Evolutionary conservation across 2,888 invertebrate genomes (phyloP).

Genomic region (Cheiracanthium punctorium): DNA sequence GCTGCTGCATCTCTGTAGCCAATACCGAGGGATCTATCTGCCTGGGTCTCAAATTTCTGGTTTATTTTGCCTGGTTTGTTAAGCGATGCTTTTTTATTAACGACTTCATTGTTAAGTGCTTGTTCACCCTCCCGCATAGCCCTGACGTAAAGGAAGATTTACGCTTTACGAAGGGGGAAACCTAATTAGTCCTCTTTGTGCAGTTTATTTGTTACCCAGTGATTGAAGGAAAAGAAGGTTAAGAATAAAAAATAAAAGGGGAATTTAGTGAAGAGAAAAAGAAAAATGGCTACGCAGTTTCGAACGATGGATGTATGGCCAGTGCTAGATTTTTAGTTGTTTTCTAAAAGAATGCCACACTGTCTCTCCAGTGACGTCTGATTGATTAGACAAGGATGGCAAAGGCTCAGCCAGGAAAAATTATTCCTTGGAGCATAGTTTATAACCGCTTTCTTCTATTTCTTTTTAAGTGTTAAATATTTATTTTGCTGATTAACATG

Average conservation of each 20-base stretch:
- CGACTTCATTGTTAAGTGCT: constrained; percentile 54
- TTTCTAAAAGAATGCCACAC: constrained; percentile 42
- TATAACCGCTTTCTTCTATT: background rate
- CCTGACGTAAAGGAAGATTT: constrained; percentile 61
- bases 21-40: background rate
- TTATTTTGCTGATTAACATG: background rate
- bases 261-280: background rate
- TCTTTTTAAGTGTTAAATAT: background rate
- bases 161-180: constrained; percentile 38
- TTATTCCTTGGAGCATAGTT: background rate
- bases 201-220: constrained; percentile 60
- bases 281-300: constrained; percentile 27
- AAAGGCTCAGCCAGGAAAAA: background rate
- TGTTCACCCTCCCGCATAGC: constrained; percentile 5
- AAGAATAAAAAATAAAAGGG: background rate
- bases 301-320: constrained; percentile 37
- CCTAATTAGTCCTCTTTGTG: constrained; percentile 59
- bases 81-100: constrained; percentile 54
- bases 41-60: background rate
- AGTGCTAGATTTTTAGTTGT: constrained; percentile 42
- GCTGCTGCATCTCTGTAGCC: background rate
- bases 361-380: constrained; percentile 1
- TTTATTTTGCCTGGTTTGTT: constrained; percentile 27
- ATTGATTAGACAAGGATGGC: background rate
- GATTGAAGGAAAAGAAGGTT: constrained; percentile 40